A percentile compares a stretch with the other conserved stretches of the same genome.
These are phyloP conservation scores for Carcina quercana DNA, from an alignment of 2,888 invertebrate genomes.

Conservation along the genomic window DNA sequence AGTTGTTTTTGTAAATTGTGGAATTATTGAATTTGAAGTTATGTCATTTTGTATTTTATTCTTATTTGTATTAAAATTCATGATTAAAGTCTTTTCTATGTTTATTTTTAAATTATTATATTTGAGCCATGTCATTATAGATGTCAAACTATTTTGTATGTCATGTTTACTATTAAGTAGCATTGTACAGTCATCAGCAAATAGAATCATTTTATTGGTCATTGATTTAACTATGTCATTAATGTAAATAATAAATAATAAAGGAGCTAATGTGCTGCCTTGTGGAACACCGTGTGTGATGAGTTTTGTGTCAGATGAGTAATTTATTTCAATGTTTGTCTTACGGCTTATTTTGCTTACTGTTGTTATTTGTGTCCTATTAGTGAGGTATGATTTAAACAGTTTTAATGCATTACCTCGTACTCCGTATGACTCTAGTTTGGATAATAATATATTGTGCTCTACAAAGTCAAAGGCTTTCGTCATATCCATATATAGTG, in stretches of 20 bases:
- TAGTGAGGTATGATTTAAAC: constrained; percentile 2
- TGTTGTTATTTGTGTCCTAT: constrained; percentile 2
- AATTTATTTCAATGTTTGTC: not conserved
- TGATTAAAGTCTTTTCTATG: too few species aligned
- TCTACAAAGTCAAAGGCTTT: constrained; percentile 8
- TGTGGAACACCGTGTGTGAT: constrained; percentile 4
- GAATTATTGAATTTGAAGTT: too few species aligned
- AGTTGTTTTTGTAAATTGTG: too few species aligned
- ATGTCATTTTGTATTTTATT: too few species aligned
- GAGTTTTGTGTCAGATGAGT: not conserved
- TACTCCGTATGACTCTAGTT: constrained; percentile 6
- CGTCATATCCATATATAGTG: constrained; percentile 4
- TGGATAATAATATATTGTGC: constrained; percentile 4
- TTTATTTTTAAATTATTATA: too few species aligned
- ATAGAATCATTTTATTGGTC: too few species aligned
- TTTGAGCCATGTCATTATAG: too few species aligned
- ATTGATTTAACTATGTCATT: too few species aligned
- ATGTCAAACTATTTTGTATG: too few species aligned
- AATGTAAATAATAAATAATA: not conserved
- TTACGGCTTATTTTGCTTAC: not conserved
- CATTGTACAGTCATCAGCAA: too few species aligned
- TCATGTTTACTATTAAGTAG: too few species aligned
- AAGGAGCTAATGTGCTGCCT: constrained; percentile 1
- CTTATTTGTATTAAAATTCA: too few species aligned
- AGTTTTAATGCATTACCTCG: constrained; percentile 4